A percentile compares a stretch with the other conserved stretches of the same genome.
Evolutionary conservation across 2,888 invertebrate species (phyloP).

Genomic region (Parochlus steinenii): DNA sequence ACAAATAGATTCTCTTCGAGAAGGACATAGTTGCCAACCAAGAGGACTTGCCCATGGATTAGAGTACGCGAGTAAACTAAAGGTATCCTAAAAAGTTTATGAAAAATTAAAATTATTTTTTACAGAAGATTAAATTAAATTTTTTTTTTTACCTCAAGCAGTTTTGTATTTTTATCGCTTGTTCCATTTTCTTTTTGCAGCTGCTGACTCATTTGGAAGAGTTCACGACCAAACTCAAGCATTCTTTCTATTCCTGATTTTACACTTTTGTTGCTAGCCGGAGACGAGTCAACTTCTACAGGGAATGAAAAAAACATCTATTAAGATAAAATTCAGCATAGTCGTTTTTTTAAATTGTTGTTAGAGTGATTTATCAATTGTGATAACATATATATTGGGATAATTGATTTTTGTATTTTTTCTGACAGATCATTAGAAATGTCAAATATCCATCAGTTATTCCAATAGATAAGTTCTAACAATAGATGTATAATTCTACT

Average conservation of each 20-base stretch:
- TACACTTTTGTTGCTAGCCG: constrained; percentile 24
- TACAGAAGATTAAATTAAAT: not conserved
- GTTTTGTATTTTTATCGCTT: constrained; percentile 65
- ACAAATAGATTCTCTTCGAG: constrained; percentile 86
- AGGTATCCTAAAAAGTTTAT: constrained; percentile 59
- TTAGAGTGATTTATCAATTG: too few relatives aligned
- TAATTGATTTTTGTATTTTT: too few relatives aligned
- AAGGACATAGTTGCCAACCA: constrained; percentile 90
- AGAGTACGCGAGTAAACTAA: constrained; percentile 91
- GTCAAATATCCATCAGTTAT: too few relatives aligned
- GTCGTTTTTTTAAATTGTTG: too few relatives aligned
- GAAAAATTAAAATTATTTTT: not conserved
- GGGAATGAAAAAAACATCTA: constrained; percentile 2
- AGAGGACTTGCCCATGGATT: constrained; percentile 97
- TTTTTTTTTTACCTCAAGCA: constrained; percentile 56
- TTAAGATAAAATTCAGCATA: too few relatives aligned
- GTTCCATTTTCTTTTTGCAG: constrained; percentile 67
- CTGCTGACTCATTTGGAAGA: constrained; percentile 79
- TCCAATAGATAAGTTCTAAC: too few relatives aligned
- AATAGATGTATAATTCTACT: too few relatives aligned
- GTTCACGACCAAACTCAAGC: constrained; percentile 84
- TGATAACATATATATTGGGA: too few relatives aligned
- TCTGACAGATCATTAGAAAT: too few relatives aligned
- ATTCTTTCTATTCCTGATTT: constrained; percentile 70
- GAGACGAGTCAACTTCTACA: constrained; percentile 27